Conservation (phyloP, 2,888 invertebrate species). For the Drosophila neotestacea region DNA sequence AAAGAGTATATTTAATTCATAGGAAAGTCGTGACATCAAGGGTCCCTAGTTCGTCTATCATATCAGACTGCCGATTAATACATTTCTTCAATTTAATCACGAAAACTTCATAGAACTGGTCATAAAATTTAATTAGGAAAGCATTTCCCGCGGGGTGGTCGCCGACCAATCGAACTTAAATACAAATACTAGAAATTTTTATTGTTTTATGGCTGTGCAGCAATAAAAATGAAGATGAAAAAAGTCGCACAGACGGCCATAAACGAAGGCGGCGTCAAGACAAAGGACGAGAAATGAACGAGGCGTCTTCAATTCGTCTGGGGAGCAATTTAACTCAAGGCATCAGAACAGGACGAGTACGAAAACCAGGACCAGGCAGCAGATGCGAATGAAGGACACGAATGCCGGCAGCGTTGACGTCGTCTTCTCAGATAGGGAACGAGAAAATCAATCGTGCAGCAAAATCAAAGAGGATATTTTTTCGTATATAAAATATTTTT, state of each 20-base stretch:
- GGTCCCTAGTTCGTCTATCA: not conserved
- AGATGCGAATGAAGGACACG: conserved; percentile 59
- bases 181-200: conserved; percentile 63
- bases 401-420: conserved; percentile 26
- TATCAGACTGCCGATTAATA: conserved; percentile 22
- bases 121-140: conserved; percentile 77
- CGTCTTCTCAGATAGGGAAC: conserved; percentile 33
- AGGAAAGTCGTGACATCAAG: not conserved
- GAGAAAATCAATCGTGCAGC: conserved; percentile 76
- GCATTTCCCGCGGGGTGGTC: conserved; percentile 57
- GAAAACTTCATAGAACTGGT: conserved; percentile 64
- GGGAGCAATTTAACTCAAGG: conserved; percentile 58
- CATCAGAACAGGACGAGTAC: conserved; percentile 9
- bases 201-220: conserved; percentile 68
- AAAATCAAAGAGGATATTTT: conserved; percentile 65
- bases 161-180: conserved; percentile 59
- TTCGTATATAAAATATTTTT: conserved; percentile 21
- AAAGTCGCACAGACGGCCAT: conserved; percentile 49
- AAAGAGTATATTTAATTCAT: not conserved
- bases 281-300: conserved; percentile 27
- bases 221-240: conserved; percentile 44
- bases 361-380: conserved; percentile 32
- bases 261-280: conserved; percentile 47
- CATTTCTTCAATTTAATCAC: conserved; percentile 48
- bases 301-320: conserved; percentile 29